Evolutionary conservation across 2,113 vertebrate species (phyloP).

Genomic region (Hippocampus comes): DNA sequence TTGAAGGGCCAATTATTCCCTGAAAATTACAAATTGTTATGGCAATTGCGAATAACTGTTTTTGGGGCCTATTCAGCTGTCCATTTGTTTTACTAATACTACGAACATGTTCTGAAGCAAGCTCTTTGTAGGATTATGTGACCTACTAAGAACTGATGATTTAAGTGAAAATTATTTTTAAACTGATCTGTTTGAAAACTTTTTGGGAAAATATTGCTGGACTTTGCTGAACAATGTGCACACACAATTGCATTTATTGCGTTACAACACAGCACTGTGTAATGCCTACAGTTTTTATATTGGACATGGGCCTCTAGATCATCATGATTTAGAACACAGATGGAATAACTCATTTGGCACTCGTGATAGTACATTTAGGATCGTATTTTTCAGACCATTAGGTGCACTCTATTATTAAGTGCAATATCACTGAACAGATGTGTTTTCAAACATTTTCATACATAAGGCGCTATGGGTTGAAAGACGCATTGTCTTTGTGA

Average conservation of each 20-base stretch:
- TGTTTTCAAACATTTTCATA: no score
- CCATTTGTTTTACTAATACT: not conserved
- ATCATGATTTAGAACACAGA: not conserved
- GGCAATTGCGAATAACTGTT: not conserved
- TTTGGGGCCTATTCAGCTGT: not conserved
- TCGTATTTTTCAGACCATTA: no score
- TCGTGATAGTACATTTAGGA: not conserved
- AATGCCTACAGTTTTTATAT: not conserved
- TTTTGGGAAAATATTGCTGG: no score
- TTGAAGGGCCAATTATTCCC: not conserved
- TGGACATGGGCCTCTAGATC: not conserved
- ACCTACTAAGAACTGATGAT: not conserved
- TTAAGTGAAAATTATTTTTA: no score
- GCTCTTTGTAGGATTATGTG: not conserved
- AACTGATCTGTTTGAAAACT: no score
- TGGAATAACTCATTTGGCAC: not conserved
- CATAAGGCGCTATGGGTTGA: no score
- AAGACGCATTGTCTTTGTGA: no score
- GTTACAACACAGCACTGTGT: not conserved
- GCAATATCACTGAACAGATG: no score
- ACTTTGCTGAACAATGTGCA: no score
- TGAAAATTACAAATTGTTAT: not conserved
- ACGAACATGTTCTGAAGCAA: not conserved
- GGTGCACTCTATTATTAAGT: no score
- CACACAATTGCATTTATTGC: no score